Evolutionary conservation across 53 echinoderm and acorn worm species (phyloP).

Genomic region (Paracentrotus lividus): DNA sequence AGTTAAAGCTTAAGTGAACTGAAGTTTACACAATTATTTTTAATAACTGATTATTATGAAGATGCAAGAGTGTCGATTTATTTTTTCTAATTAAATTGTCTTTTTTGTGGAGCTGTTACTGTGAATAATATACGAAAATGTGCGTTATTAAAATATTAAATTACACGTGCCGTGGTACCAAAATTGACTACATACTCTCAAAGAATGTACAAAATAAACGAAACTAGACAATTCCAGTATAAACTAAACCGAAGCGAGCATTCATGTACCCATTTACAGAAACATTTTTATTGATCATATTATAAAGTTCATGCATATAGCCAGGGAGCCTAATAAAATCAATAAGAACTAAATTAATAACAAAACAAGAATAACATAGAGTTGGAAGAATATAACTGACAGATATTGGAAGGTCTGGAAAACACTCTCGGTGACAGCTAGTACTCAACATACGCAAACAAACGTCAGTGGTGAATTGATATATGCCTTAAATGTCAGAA

Average conservation of each 20-base stretch:
- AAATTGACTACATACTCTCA: neutral
- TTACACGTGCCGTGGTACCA: neutral
- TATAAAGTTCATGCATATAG: neutral
- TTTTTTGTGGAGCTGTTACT: no score
- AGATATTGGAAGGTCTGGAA: neutral
- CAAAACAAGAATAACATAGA: neutral
- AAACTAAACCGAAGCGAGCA: neutral
- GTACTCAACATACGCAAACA: neutral
- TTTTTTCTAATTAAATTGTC: no score
- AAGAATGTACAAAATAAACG: neutral
- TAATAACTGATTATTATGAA: no score
- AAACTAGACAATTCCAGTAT: neutral
- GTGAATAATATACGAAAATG: no score
- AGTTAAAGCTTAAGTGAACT: no score
- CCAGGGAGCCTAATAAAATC: neutral
- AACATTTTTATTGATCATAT: neutral
- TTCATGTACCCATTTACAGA: neutral
- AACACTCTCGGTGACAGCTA: neutral
- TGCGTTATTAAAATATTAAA: no score
- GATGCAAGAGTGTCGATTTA: neutral
- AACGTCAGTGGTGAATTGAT: neutral
- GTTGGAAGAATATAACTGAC: conserved; percentile 3
- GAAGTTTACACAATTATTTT: no score
- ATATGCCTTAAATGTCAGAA: neutral
- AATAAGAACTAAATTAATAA: neutral